Base-by-base conservation (phyloP, 2,797 vertebrate genomes). In the Lepilemur ruficaudatus region DNA sequence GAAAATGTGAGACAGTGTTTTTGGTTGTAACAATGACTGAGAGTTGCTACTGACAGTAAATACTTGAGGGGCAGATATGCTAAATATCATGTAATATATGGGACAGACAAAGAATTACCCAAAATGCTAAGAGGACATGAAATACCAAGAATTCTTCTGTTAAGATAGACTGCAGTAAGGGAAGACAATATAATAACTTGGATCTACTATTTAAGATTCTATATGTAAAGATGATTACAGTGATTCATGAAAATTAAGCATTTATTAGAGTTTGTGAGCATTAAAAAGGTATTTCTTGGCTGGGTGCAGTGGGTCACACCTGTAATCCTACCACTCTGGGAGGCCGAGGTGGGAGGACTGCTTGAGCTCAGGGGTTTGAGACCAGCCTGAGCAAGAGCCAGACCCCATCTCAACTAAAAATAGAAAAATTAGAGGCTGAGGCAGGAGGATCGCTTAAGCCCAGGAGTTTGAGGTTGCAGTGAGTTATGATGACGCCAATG, bases 161-260 rank as follows among this genome's bases (percentile, higher is more conserved):
- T 69, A 43, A 81, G 73, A 91, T 1, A 75, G 10, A 85, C 1
- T 72, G 7, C 1, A 84, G 22, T 20, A 50, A 50, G 20, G 15
- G 14, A 89, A 79, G 25, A 73, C 25, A 87, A 41, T 52, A 41
- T 30, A 90, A 38, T 65, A 91, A 57, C 13, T 18, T n/a, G 32
- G 32, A 92, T 17, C 38, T 73, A 86, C 38, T 63, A 94, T 18
- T 86, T 78, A 84, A 81, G 25, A 89, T 83, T 78, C 55, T 70
- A 48, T 30, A 72, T 57, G 38, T 65, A 89, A 93, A 86, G 25
- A 70, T 82, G 35, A 89, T 46, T 84, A 76, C 79, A 92, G 32
- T 85, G 69, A 96, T 63, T 93, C 25, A 70, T 61, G 22, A 78
- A 95, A 93, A 92, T 32, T 72, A 73, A 93, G 30, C 55, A 92